A percentile compares a stretch with the other conserved stretches of the same genome.
Conservation (phyloP, 2,888 invertebrate species). For the Gerris lacustris region DNA sequence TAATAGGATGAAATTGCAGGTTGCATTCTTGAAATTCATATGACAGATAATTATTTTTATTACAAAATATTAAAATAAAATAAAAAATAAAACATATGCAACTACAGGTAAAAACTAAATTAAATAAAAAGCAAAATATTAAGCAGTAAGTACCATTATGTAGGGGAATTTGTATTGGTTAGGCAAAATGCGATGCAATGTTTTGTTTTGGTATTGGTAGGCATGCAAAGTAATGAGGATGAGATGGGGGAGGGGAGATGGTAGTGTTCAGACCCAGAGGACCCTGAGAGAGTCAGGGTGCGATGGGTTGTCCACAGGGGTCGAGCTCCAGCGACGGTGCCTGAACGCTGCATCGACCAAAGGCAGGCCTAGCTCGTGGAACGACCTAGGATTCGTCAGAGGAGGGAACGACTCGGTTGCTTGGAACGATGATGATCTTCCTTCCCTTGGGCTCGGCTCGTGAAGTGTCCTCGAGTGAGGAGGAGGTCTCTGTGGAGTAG, state of each 20-base stretch:
- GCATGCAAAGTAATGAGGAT: too few species aligned
- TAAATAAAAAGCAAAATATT: too few species aligned
- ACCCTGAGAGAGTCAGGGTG: slow-evolving; percentile 26
- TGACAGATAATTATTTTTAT: too few species aligned
- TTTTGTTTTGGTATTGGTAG: too few species aligned
- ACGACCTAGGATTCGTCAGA: slow-evolving; percentile 26
- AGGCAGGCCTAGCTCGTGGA: slow-evolving; percentile 31
- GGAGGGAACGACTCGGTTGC: slow-evolving; percentile 19
- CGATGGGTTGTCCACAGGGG: slow-evolving; percentile 25
- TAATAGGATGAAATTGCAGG: too few species aligned
- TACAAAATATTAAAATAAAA: too few species aligned
- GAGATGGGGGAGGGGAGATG: slow-evolving; percentile 13
- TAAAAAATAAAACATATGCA: too few species aligned
- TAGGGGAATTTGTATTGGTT: too few species aligned
- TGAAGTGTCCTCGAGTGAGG: background rate
- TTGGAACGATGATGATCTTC: background rate
- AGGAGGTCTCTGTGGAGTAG: background rate
- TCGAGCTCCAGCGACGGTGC: slow-evolving; percentile 30
- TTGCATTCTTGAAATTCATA: too few species aligned
- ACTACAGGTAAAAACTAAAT: too few species aligned
- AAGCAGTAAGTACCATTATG: too few species aligned
- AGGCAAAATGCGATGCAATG: too few species aligned
- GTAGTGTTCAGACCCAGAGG: slow-evolving; percentile 28
- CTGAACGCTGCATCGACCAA: slow-evolving; percentile 26
- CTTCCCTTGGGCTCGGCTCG: background rate